Evolutionary conservation across 2,888 invertebrate species (phyloP).

Genomic region (Asteroscopus sphinx): DNA sequence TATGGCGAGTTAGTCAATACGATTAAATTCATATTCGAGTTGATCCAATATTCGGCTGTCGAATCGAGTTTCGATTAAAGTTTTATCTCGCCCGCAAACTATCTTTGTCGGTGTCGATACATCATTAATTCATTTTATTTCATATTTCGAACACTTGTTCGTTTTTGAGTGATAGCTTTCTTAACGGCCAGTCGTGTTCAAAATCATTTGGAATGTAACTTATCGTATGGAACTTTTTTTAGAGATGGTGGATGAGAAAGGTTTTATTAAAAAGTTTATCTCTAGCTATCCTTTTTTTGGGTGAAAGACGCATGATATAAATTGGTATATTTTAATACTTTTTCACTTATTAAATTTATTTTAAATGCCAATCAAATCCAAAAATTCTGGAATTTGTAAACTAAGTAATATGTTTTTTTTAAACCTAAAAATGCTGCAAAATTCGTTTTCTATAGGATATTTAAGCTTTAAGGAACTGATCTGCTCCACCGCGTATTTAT

Average conservation of each 20-base stretch:
- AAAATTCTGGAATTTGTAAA: too few relatives aligned
- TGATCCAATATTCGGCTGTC: conserved; percentile 9
- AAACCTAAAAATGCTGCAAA: too few relatives aligned
- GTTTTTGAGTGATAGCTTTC: conserved; percentile 65
- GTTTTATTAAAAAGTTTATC: conserved; percentile 34
- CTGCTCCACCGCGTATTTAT: too few relatives aligned
- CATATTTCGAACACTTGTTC: conserved; percentile 63
- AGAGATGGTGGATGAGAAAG: conserved; percentile 19
- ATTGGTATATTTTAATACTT: too few relatives aligned
- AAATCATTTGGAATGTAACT: conserved; percentile 58
- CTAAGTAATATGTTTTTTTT: too few relatives aligned
- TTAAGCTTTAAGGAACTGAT: too few relatives aligned
- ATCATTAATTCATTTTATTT: conserved; percentile 74
- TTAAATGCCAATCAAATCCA: not conserved
- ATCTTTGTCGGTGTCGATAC: conserved; percentile 60
- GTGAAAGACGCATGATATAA: not conserved
- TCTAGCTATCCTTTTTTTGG: not conserved
- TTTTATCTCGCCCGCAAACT: conserved; percentile 40
- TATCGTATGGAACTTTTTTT: conserved; percentile 45
- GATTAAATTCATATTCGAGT: not conserved
- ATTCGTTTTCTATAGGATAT: too few relatives aligned
- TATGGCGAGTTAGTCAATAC: not conserved
- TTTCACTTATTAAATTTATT: not conserved
- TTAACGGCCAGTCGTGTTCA: conserved; percentile 53
- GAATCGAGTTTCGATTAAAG: conserved; percentile 10